Evolutionary conservation across 2,797 vertebrate species (phyloP).

Genomic region (Denticeps clupeoides): DNA sequence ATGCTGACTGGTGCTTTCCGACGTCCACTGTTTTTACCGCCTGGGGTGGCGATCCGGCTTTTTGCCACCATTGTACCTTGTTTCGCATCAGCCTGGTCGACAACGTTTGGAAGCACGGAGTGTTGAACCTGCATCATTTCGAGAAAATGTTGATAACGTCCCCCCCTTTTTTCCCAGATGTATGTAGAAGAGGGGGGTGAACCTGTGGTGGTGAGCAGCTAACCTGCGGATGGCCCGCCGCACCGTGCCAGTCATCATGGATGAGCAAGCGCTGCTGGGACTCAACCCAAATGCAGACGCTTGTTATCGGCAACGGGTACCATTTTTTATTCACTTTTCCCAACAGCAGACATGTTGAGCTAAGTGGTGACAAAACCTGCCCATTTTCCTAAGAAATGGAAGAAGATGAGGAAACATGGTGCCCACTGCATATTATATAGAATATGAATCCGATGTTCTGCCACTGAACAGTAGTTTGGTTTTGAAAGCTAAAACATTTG

Average conservation of each 20-base stretch:
- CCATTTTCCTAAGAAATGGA: too few species aligned
- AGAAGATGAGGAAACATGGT: neutral
- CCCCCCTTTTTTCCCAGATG: slow-evolving; percentile 61
- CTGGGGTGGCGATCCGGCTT: too few species aligned
- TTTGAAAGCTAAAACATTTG: too few species aligned
- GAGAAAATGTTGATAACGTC: neutral
- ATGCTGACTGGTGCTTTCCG: too few species aligned
- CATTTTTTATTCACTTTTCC: slow-evolving; percentile 14
- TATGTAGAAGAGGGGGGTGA: slow-evolving; percentile 55
- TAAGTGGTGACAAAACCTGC: too few species aligned
- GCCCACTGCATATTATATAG: neutral
- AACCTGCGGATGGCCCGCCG: slow-evolving; percentile 66
- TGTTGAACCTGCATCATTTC: too few species aligned
- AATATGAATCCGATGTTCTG: too few species aligned
- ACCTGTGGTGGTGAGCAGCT: slow-evolving; percentile 50
- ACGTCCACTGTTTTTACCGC: too few species aligned
- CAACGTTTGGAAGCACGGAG: too few species aligned
- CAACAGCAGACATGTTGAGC: neutral
- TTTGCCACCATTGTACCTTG: too few species aligned
- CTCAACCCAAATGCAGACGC: slow-evolving; percentile 94
- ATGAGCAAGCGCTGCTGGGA: slow-evolving; percentile 95
- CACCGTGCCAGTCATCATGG: slow-evolving; percentile 77
- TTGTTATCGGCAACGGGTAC: slow-evolving; percentile 86
- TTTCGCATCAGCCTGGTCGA: too few species aligned
- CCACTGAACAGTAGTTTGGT: too few species aligned